phyloP scores from a whole-genome alignment of 2,888 invertebrate genomes.

The Hydroisotoma schaefferi region DNA sequence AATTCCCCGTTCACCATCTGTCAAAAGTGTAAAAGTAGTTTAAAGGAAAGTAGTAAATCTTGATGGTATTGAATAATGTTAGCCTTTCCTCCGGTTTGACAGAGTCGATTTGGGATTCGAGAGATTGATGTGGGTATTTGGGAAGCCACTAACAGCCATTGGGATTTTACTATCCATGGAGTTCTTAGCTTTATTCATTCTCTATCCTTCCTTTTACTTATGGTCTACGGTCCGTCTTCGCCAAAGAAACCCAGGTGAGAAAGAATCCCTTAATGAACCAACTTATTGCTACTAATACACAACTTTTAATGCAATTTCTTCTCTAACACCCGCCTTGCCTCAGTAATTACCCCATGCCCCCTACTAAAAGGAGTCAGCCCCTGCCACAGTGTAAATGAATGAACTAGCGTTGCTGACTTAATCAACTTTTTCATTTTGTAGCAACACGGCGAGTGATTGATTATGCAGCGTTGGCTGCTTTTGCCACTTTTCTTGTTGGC shows the following conservation, averaged over 20 bases:
- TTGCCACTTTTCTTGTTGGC: slow-evolving; percentile 52
- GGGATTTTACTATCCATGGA: slow-evolving; percentile 59
- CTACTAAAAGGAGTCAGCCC: not conserved
- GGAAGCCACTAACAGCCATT: slow-evolving; percentile 60
- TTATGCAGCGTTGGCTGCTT: slow-evolving; percentile 51
- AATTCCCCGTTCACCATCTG: no score
- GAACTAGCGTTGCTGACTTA: not conserved
- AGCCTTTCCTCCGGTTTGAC: slow-evolving; percentile 14
- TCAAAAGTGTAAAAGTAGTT: slow-evolving; percentile 6
- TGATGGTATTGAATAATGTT: slow-evolving; percentile 15
- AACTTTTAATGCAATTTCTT: not conserved
- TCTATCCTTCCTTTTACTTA: slow-evolving; percentile 55
- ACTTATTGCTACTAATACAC: slow-evolving; percentile 13
- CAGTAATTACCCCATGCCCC: not conserved
- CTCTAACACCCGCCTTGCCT: not conserved
- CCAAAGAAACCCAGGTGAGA: slow-evolving; percentile 49
- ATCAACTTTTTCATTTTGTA: slow-evolving; percentile 37
- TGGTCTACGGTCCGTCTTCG: slow-evolving; percentile 51
- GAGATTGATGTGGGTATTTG: slow-evolving; percentile 61
- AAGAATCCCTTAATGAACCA: no score
- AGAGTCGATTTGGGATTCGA: slow-evolving; percentile 60
- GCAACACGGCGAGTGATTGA: slow-evolving; percentile 53
- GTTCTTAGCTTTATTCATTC: slow-evolving; percentile 51
- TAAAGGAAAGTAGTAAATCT: slow-evolving; percentile 7
- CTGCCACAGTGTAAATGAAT: not conserved